Conservation (phyloP, 1,140 invertebrate genomes). For the Listronotus bonariensis region DNA sequence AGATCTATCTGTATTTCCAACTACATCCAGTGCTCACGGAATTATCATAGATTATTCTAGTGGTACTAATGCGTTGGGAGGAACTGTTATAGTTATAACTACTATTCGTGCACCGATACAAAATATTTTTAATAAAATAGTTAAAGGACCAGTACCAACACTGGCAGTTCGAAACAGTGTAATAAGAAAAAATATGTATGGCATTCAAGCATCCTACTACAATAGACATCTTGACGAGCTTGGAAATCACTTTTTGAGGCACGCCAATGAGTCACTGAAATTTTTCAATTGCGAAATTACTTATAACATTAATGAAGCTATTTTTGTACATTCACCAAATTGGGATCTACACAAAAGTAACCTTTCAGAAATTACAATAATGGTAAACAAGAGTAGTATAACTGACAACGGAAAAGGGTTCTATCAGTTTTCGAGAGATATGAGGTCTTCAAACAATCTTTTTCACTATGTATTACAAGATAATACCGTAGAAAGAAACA, state of each 20-base stretch:
- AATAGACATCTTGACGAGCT: slow-evolving; percentile 84
- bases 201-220: slow-evolving; percentile 85
- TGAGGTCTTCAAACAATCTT: slow-evolving; percentile 90
- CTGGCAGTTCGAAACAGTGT: slow-evolving; percentile 71
- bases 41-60: slow-evolving; percentile 83
- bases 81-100: slow-evolving; percentile 80
- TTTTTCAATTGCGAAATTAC: slow-evolving; percentile 79
- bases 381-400: slow-evolving; percentile 83
- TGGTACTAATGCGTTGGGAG: slow-evolving; percentile 76
- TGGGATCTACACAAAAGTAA: slow-evolving; percentile 83
- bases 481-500: slow-evolving; percentile 84
- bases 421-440: slow-evolving; percentile 84
- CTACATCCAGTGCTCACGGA: slow-evolving; percentile 81
- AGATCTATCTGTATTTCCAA: slow-evolving; percentile 86
- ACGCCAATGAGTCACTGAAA: slow-evolving; percentile 85
- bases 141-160: slow-evolving; percentile 77
- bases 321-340: slow-evolving; percentile 80
- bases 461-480: slow-evolving; percentile 93
- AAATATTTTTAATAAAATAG: slow-evolving; percentile 70
- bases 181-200: slow-evolving; percentile 80
- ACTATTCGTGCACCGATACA: slow-evolving; percentile 72
- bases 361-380: slow-evolving; percentile 81
- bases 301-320: slow-evolving; percentile 77
- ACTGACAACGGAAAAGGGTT: slow-evolving; percentile 81
- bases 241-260: slow-evolving; percentile 82